phyloP scores from a whole-genome alignment of 2,888 invertebrate genomes.

The Bombyx huttoni region DNA sequence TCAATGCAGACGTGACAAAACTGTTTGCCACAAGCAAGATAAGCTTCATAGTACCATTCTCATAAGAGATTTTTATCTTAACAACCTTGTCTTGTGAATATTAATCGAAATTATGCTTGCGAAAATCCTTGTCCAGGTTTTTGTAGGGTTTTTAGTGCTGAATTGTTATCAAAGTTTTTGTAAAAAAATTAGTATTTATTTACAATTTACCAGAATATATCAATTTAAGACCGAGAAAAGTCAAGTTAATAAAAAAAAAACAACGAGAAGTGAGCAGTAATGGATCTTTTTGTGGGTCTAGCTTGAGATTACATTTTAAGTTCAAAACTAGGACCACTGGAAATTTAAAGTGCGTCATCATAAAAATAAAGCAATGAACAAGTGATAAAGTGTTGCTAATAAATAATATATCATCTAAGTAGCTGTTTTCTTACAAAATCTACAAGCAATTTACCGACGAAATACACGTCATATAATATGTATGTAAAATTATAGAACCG shows the following conservation, averaged over 20 bases:
- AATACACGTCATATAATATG: background rate
- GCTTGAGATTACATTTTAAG: no score
- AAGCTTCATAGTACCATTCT: constrained; percentile 3
- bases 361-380: no score
- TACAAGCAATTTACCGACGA: background rate
- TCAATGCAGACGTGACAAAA: constrained; percentile 3
- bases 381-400: background rate
- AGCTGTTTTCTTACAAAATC: background rate
- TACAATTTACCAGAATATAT: no score
- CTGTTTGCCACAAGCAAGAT: constrained; percentile 1
- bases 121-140: background rate
- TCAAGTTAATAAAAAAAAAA: no score
- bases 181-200: no score
- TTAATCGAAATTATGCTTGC: constrained; percentile 1
- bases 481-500: background rate
- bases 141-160: no score
- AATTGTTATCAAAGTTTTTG: no score
- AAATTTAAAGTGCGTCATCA: no score
- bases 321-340: no score
- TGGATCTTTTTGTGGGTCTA: no score
- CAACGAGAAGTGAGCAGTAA: no score
- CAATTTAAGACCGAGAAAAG: no score
- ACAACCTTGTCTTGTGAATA: constrained; percentile 4
- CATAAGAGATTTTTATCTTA: constrained; percentile 2
- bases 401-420: background rate